Evolutionary conservation across 2,888 invertebrate genomes (phyloP).

Genomic region (Caenorhabditis sp.): DNA sequence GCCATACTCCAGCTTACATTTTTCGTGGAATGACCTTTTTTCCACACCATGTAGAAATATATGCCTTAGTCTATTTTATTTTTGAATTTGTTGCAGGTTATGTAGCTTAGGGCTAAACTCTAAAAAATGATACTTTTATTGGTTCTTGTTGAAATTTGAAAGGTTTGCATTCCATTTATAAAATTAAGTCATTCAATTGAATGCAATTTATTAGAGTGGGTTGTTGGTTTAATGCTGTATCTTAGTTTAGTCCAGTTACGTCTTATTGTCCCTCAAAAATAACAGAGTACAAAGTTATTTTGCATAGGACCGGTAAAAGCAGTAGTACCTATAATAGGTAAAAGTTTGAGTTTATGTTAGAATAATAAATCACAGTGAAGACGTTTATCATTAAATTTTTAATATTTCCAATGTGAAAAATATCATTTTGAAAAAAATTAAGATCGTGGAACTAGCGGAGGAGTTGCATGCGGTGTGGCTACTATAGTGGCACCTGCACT

Average conservation of each 20-base stretch:
- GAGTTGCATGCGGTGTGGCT: constrained; percentile 67
- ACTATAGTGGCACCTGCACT: constrained; percentile 68
- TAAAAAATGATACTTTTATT: no score
- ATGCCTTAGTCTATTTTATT: neutral
- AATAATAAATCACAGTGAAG: no score
- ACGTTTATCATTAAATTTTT: no score
- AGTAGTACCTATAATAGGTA: neutral
- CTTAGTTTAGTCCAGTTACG: no score
- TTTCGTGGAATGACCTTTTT: constrained; percentile 46
- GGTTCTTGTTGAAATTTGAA: no score
- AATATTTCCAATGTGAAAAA: no score
- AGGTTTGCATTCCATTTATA: neutral
- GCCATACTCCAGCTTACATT: constrained; percentile 40
- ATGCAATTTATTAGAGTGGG: no score
- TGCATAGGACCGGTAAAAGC: no score
- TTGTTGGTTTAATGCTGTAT: no score
- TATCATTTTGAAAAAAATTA: neutral
- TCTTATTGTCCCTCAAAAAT: no score
- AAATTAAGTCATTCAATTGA: neutral
- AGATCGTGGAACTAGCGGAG: constrained; percentile 55
- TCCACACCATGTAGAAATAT: neutral
- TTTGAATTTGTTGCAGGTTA: neutral
- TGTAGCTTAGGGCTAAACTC: neutral
- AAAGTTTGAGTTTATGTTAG: neutral
- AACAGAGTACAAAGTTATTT: no score